Percentiles rank a stretch among this genome's conserved stretches.
Conservation (phyloP, 2,113 vertebrate species). For the Anguilla japonica region DNA sequence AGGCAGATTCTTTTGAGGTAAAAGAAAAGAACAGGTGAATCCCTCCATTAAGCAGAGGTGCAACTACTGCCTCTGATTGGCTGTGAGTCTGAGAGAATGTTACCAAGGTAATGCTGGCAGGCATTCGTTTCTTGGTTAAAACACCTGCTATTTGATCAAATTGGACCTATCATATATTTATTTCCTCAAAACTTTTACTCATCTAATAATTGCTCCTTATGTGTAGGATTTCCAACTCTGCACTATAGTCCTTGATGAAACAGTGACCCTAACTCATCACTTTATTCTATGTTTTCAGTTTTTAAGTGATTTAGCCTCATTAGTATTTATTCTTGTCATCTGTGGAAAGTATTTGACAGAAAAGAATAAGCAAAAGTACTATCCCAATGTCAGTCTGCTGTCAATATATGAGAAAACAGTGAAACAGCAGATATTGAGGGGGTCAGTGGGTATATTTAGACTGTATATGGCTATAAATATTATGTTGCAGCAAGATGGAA, state of each 20-base stretch:
- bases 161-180: no score
- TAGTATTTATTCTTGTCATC: background rate
- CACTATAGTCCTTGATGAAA: background rate
- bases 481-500: background rate
- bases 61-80: slow-evolving; percentile 23
- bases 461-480: background rate
- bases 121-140: slow-evolving; percentile 51
- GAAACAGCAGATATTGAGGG: background rate
- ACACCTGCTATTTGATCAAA: slow-evolving; percentile 27
- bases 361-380: background rate
- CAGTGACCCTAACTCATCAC: background rate
- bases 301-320: background rate
- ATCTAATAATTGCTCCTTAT: no score
- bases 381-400: background rate
- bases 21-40: background rate
- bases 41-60: background rate
- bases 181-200: no score
- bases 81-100: slow-evolving; percentile 47
- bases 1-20: background rate
- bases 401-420: background rate
- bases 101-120: slow-evolving; percentile 42
- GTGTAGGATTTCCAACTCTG: no score
- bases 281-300: background rate
- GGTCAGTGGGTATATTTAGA: background rate
- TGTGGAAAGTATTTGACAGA: background rate